Conservation (phyloP, 2,888 invertebrate genomes). For the Drosophila limbata region DNA sequence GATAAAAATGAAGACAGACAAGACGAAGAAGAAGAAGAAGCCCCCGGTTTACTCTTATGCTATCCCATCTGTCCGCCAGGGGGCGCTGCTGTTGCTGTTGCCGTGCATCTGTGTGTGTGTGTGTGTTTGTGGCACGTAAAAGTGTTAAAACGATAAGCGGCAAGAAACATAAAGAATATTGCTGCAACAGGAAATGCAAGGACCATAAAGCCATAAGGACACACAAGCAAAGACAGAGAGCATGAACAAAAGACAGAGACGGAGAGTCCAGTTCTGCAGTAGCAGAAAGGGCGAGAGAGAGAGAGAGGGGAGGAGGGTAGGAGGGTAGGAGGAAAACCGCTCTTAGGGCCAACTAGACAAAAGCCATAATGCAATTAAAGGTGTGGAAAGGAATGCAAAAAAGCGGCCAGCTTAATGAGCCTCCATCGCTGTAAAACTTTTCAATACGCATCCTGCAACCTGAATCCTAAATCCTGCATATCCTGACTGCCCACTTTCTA, state of each 20-base stretch:
- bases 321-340: too few species aligned
- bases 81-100: conserved; percentile 18
- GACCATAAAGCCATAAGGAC: conserved; percentile 46
- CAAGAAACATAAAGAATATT: conserved; percentile 57
- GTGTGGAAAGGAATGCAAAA: conserved; percentile 48
- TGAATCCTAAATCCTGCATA: not conserved
- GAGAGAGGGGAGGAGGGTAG: too few species aligned
- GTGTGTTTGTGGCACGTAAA: too few species aligned
- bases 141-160: conserved; percentile 78
- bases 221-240: conserved; percentile 3
- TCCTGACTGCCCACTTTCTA: not conserved
- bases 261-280: not conserved
- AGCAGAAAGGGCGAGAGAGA: not conserved
- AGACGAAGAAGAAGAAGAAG: too few species aligned
- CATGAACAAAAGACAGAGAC: not conserved
- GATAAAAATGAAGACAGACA: conserved; percentile 74
- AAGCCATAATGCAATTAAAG: conserved; percentile 55
- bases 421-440: conserved; percentile 1
- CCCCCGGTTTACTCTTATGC: not conserved
- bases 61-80: conserved; percentile 12
- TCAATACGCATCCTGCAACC: conserved; percentile 6
- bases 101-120: conserved; percentile 30
- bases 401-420: conserved; percentile 43
- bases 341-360: conserved; percentile 38
- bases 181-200: conserved; percentile 57